Base-by-base conservation (phyloP, 1,140 invertebrate species). In the Drosophila pseudoananassae region DNA sequence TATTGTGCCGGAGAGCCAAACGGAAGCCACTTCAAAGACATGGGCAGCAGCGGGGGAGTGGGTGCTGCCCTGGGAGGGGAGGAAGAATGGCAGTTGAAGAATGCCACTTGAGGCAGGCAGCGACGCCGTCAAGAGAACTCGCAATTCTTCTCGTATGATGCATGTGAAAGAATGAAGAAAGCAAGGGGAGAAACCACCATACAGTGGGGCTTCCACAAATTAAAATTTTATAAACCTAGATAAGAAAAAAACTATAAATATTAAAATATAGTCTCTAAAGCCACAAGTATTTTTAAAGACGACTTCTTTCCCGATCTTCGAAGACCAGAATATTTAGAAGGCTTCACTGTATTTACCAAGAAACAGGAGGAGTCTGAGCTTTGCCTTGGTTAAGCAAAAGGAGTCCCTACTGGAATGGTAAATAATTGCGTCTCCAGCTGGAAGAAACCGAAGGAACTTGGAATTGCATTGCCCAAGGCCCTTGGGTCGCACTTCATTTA, bases 31-130 rank as follows among this genome's bases (percentile, higher is more conserved):
- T 85, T 64, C 59, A 69, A 20, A 47, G 15, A 4, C 8, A 27
- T 53, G 53, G 27, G 46, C 38, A 76, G 40, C 10, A 55, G 3
- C 15, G 64, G 36, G 36, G 29, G 49, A 40, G 45, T 7, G 14
- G 52, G 55, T 17, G 70, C 51, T 33, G 45, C 40, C 15, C 12
- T 36, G 33, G 33, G 10, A 36, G 4, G 66, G 56, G 40, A 10
- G 20, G 60, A 61, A 49, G 64, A 69, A 69, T 56, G 58, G 61
- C 73, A 82, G 49, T 45, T 50, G 17, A 81, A 64, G 82, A 87
- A 85, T 85, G 74, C 82, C 82, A 83, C 79, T 83, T 64, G 70
- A 78, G 33, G 66, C 27, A 63, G 60, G 38, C 68, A 81, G 56
- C 73, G 73, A 77, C 78, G 78, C 65, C 61, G 69, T 31, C 79